Conservation (phyloP, 2,888 invertebrate species). For the Resseliella maxima region DNA sequence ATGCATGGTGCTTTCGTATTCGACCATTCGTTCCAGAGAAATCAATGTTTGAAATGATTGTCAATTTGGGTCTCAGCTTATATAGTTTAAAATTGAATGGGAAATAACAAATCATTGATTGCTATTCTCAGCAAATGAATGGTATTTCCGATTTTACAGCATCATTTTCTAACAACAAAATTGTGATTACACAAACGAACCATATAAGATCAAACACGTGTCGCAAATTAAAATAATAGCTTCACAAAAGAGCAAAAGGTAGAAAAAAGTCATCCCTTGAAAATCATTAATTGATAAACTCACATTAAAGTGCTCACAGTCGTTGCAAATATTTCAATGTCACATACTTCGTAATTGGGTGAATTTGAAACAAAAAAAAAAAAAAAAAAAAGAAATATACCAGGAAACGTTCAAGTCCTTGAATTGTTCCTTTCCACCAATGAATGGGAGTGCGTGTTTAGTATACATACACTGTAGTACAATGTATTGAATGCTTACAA, state of each 20-base stretch:
- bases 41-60: background rate
- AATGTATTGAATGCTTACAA: background rate
- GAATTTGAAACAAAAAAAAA: background rate
- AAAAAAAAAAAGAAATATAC: background rate
- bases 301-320: background rate
- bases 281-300: slow-evolving; percentile 3
- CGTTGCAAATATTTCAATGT: background rate
- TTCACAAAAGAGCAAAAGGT: background rate
- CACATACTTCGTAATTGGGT: background rate
- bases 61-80: background rate
- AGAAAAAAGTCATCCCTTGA: background rate
- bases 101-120: slow-evolving; percentile 10
- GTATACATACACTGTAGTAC: too few species aligned
- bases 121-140: slow-evolving; percentile 6
- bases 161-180: background rate
- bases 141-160: slow-evolving; percentile 11
- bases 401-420: background rate
- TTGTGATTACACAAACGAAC: background rate
- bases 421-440: background rate
- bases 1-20: background rate
- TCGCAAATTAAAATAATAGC: slow-evolving; percentile 14
- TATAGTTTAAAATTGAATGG: background rate
- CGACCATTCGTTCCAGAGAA: background rate
- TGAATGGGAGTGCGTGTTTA: background rate
- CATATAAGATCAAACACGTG: background rate